Evolutionary conservation across 2,113 vertebrate species (phyloP).

Genomic region (Uria lomvia): DNA sequence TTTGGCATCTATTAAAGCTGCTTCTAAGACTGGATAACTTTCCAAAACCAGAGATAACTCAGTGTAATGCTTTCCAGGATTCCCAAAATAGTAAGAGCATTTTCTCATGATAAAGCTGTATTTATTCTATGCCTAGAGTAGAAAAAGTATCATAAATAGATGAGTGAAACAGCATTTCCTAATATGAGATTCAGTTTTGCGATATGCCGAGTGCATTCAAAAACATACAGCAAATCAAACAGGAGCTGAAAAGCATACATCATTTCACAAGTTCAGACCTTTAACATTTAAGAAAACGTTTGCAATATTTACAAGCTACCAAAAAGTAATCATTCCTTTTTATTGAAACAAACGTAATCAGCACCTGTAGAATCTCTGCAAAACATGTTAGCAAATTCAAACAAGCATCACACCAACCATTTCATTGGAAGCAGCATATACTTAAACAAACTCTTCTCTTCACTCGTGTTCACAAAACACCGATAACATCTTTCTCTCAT

Average conservation of each 20-base stretch:
- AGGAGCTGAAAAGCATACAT: neutral
- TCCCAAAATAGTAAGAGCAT: constrained; percentile 47
- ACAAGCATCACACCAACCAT: neutral
- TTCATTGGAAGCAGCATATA: neutral
- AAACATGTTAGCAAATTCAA: neutral
- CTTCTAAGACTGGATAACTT: constrained; percentile 17
- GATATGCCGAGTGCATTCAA: neutral
- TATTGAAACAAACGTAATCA: neutral
- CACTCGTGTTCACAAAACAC: neutral
- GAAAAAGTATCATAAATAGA: constrained; percentile 35
- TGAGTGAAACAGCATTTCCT: constrained; percentile 22
- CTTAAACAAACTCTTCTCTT: neutral
- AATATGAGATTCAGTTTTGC: neutral
- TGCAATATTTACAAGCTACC: neutral
- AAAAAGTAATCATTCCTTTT: neutral
- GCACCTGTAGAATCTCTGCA: neutral
- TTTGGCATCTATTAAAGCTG: constrained; percentile 7
- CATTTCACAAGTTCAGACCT: neutral
- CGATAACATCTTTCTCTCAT: neutral
- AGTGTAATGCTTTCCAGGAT: constrained; percentile 11
- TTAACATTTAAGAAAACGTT: neutral
- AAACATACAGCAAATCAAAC: neutral
- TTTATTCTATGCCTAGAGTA: constrained; percentile 29
- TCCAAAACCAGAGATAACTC: constrained; percentile 52
- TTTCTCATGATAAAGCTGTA: constrained; percentile 42